Base-by-base conservation (phyloP, 2,113 vertebrate genomes). In the Mandrillus leucophaeus region DNA sequence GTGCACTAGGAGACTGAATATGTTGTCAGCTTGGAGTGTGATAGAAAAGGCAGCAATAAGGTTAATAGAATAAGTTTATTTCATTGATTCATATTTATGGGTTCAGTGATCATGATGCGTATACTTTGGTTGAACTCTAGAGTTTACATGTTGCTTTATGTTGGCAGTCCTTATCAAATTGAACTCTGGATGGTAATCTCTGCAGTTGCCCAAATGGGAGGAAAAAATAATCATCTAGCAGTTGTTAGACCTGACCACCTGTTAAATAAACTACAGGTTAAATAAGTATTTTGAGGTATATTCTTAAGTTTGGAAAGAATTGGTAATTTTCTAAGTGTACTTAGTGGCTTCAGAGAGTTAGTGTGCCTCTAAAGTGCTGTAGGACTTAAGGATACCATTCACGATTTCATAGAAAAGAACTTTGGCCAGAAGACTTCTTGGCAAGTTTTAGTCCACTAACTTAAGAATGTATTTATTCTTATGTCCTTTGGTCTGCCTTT, bases 401-500 rank as follows among this genome's bases (percentile, higher is more conserved):
- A 86, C 13, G 66, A 0, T 82, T 93, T 95, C 76, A 85, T 64
- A 92, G 85, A 81, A 82, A 40, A 94, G 76, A 35, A 66, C 43
- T 90, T 97, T 96, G 96, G 83, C n/a, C 48, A 73, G 55, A 97
- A 83, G 61, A 96, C 40, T 94, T 96, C 9, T 91, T 93, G 83
- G 72, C 96, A 96, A 81, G 66, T 93, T 96, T 94, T 97, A 88
- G 70, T 80, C 50, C 88, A 23, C 76, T 95, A 87, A 97, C 50
- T 96, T 95, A 94, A 68, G 84, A 97, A 83, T 22, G 18, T 92
- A 72, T 38, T 95, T 96, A 90, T 97, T 94, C 93, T 88, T 97
- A 40, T 17, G 57, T 79, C 78, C 78, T 97, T 92, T 95, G 78
- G 32, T 97, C 57, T 81, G n/a, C 40, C 48, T 95, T 78, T 68